Conservation (phyloP, 1,140 invertebrate genomes). For the Rhyacophila brunnea region DNA sequence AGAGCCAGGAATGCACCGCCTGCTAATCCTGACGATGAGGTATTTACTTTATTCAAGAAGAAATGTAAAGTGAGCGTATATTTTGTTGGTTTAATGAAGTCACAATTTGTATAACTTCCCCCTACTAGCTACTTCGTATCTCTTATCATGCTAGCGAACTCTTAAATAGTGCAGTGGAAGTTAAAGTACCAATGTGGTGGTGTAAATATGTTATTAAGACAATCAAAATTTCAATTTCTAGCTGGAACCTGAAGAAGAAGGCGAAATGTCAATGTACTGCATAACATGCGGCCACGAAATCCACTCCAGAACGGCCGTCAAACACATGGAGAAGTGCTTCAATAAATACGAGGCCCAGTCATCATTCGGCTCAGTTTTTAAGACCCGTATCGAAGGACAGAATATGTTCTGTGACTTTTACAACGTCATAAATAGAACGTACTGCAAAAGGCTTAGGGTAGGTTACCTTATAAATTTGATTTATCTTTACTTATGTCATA, state of each 20-base stretch:
- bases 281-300: slow-evolving; percentile 96
- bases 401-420: slow-evolving; percentile 99
- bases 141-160: no score
- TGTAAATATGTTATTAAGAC: no score
- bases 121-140: no score
- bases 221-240: no score
- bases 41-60: no score
- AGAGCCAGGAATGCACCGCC: slow-evolving; percentile 62
- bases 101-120: no score
- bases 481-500: neutral
- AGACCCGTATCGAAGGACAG: slow-evolving; percentile 90
- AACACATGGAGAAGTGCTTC: slow-evolving; percentile 95
- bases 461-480: neutral
- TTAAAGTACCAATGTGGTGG: no score
- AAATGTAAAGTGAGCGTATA: no score
- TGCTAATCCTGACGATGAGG: slow-evolving; percentile 21
- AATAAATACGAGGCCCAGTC: slow-evolving; percentile 97
- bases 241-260: slow-evolving; percentile 63
- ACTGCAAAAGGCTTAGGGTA: slow-evolving; percentile 90
- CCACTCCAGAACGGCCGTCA: slow-evolving; percentile 81
- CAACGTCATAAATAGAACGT: slow-evolving; percentile 85
- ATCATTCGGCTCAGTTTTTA: slow-evolving; percentile 92
- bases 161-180: no score
- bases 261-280: slow-evolving; percentile 89
- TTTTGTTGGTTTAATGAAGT: no score